These are phyloP conservation scores for Rhamnusium bicolor DNA, from an alignment of 2,888 invertebrate genomes.

Conservation along the genomic window DNA sequence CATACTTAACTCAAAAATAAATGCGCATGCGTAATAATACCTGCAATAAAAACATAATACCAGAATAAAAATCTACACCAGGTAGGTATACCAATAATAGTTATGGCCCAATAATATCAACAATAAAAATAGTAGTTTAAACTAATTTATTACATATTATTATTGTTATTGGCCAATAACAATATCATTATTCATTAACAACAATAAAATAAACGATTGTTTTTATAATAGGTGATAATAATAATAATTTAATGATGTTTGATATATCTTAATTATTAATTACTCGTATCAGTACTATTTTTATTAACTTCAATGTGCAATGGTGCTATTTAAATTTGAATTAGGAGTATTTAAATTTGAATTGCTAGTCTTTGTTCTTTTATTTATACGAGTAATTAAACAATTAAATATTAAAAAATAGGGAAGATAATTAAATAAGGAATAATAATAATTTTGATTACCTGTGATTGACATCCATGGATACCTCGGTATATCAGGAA, in stretches of 20 bases:
- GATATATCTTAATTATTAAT: constrained; percentile 3
- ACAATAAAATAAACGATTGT: constrained; percentile 24
- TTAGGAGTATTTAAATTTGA: no score
- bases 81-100: not conserved
- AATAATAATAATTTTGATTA: constrained; percentile 72
- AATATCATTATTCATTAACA: constrained; percentile 32
- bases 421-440: not conserved
- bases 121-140: constrained; percentile 20
- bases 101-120: not conserved
- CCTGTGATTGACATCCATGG: constrained; percentile 98
- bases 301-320: not conserved
- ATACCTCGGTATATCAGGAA: constrained; percentile 93
- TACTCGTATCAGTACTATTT: not conserved
- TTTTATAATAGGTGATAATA: constrained; percentile 28
- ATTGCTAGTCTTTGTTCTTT: not conserved
- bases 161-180: constrained; percentile 28
- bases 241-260: constrained; percentile 22
- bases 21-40: constrained; percentile 27
- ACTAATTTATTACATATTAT: constrained; percentile 10
- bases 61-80: not conserved
- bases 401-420: not conserved
- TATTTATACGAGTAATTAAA: no score
- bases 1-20: constrained; percentile 22
- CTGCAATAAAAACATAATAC: not conserved
- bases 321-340: no score